phyloP scores from a whole-genome alignment of 2,113 vertebrate species.

The Neofelis nebulosa region DNA sequence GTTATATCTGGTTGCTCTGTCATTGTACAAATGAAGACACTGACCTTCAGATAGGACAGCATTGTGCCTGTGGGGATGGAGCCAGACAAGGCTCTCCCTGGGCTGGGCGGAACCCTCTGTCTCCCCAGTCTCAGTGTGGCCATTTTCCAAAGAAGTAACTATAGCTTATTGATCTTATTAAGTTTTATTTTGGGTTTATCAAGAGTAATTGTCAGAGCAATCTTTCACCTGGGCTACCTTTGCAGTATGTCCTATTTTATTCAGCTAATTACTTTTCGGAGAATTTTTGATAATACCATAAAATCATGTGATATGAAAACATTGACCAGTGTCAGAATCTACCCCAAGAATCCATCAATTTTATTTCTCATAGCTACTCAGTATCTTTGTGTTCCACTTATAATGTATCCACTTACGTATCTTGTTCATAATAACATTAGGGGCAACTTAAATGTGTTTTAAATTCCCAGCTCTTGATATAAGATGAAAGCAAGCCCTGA shows the following conservation, averaged over 20 bases:
- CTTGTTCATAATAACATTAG: not conserved
- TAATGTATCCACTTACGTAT: not conserved
- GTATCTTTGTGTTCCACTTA: not conserved
- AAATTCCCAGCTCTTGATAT: not conserved
- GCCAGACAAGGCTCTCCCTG: no score
- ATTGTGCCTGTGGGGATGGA: not conserved
- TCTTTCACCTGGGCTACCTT: not conserved
- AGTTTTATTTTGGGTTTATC: not conserved
- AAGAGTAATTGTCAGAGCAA: not conserved
- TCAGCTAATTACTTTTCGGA: not conserved
- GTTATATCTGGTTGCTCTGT: not conserved
- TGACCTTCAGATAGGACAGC: not conserved
- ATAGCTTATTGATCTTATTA: not conserved
- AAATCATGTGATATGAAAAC: not conserved
- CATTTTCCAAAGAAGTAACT: constrained; percentile 11
- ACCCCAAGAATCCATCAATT: not conserved
- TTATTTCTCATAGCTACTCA: not conserved
- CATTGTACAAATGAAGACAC: not conserved
- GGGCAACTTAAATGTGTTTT: not conserved
- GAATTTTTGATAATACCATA: not conserved
- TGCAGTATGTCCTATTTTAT: not conserved
- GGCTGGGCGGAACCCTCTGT: not conserved
- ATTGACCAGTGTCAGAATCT: not conserved
- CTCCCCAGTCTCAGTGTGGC: not conserved
- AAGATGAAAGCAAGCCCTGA: constrained; percentile 31